Evolutionary conservation across 2,113 vertebrate species (phyloP), one percentile per base, ranked within the genome.

Genomic region (Scomber colias): DNA sequence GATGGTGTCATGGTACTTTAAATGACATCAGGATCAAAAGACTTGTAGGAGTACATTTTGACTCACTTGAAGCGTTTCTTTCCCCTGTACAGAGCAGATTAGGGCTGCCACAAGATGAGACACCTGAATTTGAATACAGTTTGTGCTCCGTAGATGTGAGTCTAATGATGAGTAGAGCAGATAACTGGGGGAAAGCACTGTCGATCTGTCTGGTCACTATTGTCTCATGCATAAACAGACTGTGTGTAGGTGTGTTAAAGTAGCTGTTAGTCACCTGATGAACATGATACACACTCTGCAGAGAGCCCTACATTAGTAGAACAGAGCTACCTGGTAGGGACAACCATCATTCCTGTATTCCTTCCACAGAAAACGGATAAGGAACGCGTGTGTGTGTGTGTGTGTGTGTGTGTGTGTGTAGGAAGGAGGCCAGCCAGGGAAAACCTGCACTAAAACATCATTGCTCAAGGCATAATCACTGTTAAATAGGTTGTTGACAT

Each of bases 401-500:
- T 46, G 16, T 17, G 11, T 55, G 35, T 79, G 19, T 50, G 75
- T 21, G 40, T n/a, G 30, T 15, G 16, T 48, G 65, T 15, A 71
- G 61, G 16, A 53, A 49, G 11, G 56, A 67, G 6, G 17, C 50
- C 21, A 66, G 60, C 45, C 57, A 11, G 49, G 57, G 72, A 48
- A 81, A 83, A 64, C 35, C 81, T 81, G 60, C 2, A 21, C 53
- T 83, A 67, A 79, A 89, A 81, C 67, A 83, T 85, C 77, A 81
- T 83, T 85, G 82, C 89, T 88, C 80, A 82, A 72, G 71, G 85
- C 85, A 71, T 92, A 87, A 88, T 89, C 46, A 1, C 79, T 78
- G 72, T 81, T 89, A 84, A 89, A 85, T 69, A 85, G 87, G 71
- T 88, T 93, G 90, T 90, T 92, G 87, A 92, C 88, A 90, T 75